These are phyloP conservation scores for Onthophagus sagittarius DNA, from an alignment of 2,888 invertebrate genomes.

Conservation along the genomic window DNA sequence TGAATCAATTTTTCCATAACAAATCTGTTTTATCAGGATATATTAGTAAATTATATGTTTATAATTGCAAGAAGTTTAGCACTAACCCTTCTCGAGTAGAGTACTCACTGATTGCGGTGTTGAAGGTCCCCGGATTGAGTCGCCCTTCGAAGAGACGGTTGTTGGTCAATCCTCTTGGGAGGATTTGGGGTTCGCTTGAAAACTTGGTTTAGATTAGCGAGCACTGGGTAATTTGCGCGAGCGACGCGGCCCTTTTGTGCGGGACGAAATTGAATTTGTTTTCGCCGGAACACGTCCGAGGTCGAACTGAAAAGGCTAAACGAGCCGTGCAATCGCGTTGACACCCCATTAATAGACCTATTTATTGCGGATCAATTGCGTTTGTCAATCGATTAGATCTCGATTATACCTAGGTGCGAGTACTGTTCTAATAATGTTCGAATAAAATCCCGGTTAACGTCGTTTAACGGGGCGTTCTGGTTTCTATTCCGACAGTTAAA, in stretches of 20 bases:
- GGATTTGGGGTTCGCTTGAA: not conserved
- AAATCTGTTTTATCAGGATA: no score
- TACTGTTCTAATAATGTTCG: conserved; percentile 22
- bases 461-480: conserved; percentile 20
- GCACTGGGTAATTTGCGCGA: not conserved
- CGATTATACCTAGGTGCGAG: conserved; percentile 21
- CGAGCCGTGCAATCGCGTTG: not conserved
- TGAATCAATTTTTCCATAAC: no score
- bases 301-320: not conserved
- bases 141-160: not conserved
- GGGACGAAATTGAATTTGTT: not conserved
- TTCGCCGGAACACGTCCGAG: not conserved
- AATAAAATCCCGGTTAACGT: not conserved
- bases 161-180: not conserved
- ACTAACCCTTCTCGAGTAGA: not conserved
- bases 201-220: not conserved
- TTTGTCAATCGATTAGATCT: not conserved
- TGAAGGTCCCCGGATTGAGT: not conserved
- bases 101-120: not conserved
- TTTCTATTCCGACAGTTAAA: not conserved
- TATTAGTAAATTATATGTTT: not conserved
- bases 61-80: not conserved
- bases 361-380: not conserved
- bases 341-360: not conserved
- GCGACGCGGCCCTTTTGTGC: not conserved